phyloP scores from a whole-genome alignment of 2,113 vertebrate species.

The Megaleporinus macrocephalus region DNA sequence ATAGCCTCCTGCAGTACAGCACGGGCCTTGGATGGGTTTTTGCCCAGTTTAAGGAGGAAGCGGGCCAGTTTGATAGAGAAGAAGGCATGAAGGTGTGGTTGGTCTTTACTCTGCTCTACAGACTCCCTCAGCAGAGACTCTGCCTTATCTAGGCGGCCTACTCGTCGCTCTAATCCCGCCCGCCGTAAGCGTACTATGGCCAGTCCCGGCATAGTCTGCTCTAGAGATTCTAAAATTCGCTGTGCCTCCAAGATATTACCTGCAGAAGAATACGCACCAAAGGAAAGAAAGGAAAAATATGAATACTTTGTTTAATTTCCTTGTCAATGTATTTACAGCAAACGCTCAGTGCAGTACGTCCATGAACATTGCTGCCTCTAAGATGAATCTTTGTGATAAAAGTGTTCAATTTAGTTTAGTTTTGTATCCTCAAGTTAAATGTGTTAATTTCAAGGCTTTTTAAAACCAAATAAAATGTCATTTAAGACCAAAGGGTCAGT shows the following conservation, averaged over 20 bases:
- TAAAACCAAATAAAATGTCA: no score
- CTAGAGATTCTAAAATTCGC: slow-evolving; percentile 74
- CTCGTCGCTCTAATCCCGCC: slow-evolving; percentile 79
- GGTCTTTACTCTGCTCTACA: slow-evolving; percentile 75
- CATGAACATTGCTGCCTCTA: no score
- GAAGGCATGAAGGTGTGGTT: slow-evolving; percentile 77
- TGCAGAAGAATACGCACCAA: slow-evolving; percentile 44
- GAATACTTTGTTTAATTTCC: no score
- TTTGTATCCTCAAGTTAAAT: no score
- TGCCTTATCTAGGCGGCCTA: slow-evolving; percentile 74
- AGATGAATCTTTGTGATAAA: no score
- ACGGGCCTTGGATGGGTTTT: slow-evolving; percentile 73
- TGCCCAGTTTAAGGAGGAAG: slow-evolving; percentile 77
- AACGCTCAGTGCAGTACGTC: not conserved
- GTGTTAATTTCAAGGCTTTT: no score
- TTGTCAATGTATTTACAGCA: not conserved
- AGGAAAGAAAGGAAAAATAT: not conserved
- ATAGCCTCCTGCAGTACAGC: slow-evolving; percentile 78
- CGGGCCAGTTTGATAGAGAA: slow-evolving; percentile 84
- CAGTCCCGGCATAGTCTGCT: slow-evolving; percentile 77
- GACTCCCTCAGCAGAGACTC: slow-evolving; percentile 79
- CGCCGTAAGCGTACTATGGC: slow-evolving; percentile 79
- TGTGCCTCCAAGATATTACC: slow-evolving; percentile 77
- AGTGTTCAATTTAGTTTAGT: no score
- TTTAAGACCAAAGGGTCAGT: no score